A percentile compares a stretch with the other conserved stretches of the same genome.
These are phyloP conservation scores for Pseudomyrmex dendroicus DNA, from an alignment of 1,140 invertebrate species.

Conservation along the genomic window DNA sequence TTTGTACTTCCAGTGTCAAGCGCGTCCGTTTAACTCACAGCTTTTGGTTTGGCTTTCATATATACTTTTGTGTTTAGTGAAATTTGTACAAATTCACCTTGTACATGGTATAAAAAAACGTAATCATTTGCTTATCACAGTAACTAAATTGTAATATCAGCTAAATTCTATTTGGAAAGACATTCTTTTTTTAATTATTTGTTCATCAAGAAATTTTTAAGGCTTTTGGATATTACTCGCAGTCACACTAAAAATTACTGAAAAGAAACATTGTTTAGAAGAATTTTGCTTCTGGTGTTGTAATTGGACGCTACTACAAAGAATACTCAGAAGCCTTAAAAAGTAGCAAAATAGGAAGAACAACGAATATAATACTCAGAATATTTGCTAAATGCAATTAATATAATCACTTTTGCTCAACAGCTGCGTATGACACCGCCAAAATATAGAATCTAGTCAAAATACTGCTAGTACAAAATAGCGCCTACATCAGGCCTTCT, in stretches of 20 bases:
- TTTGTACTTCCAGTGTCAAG: constrained; percentile 34
- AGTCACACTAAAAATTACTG: too few relatives aligned
- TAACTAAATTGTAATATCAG: too few relatives aligned
- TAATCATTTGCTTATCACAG: too few relatives aligned
- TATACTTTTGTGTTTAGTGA: constrained; percentile 20
- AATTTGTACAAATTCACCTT: constrained; percentile 1
- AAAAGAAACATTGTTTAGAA: too few relatives aligned
- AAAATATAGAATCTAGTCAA: constrained; percentile 22
- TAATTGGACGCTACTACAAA: neutral
- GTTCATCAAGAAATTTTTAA: too few relatives aligned
- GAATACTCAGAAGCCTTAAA: neutral
- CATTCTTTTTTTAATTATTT: too few relatives aligned
- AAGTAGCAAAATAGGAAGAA: neutral
- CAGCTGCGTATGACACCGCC: neutral
- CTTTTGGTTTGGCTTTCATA: constrained; percentile 33
- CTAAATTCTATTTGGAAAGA: too few relatives aligned
- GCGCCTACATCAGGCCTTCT: too few relatives aligned
- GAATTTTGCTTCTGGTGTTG: neutral
- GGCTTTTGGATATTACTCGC: too few relatives aligned
- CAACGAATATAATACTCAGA: neutral
- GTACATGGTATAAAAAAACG: neutral
- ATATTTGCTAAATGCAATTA: neutral
- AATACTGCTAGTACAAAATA: too few relatives aligned
- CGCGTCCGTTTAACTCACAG: constrained; percentile 27
- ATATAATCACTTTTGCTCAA: constrained; percentile 13